These are phyloP conservation scores for Drosophila pseudotalamancana DNA, from an alignment of 2,888 invertebrate genomes.

Conservation along the genomic window DNA sequence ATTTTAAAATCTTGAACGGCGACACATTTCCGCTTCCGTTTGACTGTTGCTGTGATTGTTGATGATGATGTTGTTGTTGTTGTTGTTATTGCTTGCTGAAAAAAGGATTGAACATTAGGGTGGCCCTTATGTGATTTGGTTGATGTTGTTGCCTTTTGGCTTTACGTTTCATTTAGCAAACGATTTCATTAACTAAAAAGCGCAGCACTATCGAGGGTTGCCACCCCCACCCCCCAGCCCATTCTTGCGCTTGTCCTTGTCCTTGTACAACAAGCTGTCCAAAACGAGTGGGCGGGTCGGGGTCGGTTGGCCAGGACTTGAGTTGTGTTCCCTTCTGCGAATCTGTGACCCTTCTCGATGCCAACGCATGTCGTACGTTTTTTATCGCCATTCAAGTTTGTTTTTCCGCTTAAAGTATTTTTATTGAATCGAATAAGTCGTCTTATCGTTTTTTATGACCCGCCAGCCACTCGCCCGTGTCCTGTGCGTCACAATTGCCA, in stretches of 20 bases:
- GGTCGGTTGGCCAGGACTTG: slow-evolving; percentile 25
- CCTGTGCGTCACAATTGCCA: slow-evolving; percentile 39
- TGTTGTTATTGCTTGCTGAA: background rate
- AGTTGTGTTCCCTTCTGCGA: slow-evolving; percentile 33
- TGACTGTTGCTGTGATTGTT: slow-evolving; percentile 3
- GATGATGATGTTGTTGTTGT: background rate
- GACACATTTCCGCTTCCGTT: slow-evolving; percentile 79
- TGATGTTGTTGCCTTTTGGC: slow-evolving; percentile 57
- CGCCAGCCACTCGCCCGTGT: slow-evolving; percentile 49
- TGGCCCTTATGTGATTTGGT: slow-evolving; percentile 20
- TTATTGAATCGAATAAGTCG: slow-evolving; percentile 78
- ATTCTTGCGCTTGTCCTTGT: slow-evolving; percentile 50
- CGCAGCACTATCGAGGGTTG: slow-evolving; percentile 53
- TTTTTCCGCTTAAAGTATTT: slow-evolving; percentile 83
- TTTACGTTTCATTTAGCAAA: slow-evolving; percentile 83
- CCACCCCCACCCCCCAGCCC: slow-evolving; percentile 14
- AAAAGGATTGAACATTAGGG: slow-evolving; percentile 36
- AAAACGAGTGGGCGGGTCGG: slow-evolving; percentile 62
- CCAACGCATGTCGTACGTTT: slow-evolving; percentile 28
- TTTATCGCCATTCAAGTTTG: slow-evolving; percentile 81
- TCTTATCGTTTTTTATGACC: slow-evolving; percentile 80
- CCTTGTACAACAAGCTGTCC: slow-evolving; percentile 18
- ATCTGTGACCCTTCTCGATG: slow-evolving; percentile 54
- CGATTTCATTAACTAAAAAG: slow-evolving; percentile 82
- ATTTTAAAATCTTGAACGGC: slow-evolving; percentile 62